Evolutionary conservation across 92 coral and sea anemone species (phyloP).

Genomic region (Parazoanthus darwini): DNA sequence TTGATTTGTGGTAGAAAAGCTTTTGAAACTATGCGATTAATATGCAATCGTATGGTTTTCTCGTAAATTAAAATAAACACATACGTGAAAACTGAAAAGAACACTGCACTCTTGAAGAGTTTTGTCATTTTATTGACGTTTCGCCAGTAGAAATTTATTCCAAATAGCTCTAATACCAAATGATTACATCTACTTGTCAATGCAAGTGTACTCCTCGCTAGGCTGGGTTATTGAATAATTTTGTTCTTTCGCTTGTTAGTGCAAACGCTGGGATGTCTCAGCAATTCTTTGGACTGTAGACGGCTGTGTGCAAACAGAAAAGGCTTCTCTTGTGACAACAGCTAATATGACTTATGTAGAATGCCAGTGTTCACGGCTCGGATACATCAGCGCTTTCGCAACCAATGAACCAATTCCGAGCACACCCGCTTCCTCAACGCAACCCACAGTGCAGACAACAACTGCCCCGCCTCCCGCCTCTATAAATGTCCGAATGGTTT

Average conservation of each 20-base stretch:
- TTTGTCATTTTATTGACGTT: no score
- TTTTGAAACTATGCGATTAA: no score
- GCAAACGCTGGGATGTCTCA: conserved; percentile 55
- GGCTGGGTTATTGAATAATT: not conserved
- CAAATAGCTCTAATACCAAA: no score
- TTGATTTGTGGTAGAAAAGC: no score
- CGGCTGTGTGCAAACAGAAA: conserved; percentile 52
- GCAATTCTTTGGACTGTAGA: conserved; percentile 41
- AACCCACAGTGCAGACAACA: conserved; percentile 1
- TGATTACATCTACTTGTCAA: no score
- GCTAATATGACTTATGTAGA: conserved; percentile 55
- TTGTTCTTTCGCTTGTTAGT: conserved; percentile 22
- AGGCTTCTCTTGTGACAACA: conserved; percentile 24
- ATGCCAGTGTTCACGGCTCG: conserved; percentile 60
- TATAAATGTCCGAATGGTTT: not conserved
- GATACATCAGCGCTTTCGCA: conserved; percentile 57
- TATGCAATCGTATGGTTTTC: no score
- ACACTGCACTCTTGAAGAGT: no score
- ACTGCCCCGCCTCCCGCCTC: conserved; percentile 6
- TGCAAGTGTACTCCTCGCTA: not conserved
- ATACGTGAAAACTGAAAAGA: no score
- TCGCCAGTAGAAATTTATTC: no score
- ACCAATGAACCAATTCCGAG: conserved; percentile 41
- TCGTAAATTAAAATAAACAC: no score
- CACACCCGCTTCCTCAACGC: conserved; percentile 18